Evolutionary conservation across 1,140 invertebrate genomes (phyloP).

Genomic region (Artemia franciscana): DNA sequence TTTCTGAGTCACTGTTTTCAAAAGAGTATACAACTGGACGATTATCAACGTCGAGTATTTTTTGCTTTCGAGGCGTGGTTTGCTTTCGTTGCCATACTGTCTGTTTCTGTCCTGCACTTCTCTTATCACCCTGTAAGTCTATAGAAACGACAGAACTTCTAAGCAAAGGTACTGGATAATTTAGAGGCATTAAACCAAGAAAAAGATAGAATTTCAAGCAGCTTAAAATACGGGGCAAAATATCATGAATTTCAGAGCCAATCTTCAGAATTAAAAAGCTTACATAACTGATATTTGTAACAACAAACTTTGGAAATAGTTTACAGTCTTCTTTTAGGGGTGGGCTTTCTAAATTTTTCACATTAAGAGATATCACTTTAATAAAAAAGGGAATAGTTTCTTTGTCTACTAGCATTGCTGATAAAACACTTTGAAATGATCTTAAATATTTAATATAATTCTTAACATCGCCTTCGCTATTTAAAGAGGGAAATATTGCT

Average conservation of each 20-base stretch:
- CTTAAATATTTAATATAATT: too few relatives aligned
- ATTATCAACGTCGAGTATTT: background rate
- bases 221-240: background rate
- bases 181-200: background rate
- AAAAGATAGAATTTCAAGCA: background rate
- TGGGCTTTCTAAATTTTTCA: background rate
- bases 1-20: background rate
- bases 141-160: background rate
- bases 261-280: background rate
- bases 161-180: background rate
- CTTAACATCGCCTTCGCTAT: too few relatives aligned
- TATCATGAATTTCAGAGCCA: background rate
- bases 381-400: too few relatives aligned
- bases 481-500: too few relatives aligned
- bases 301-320: background rate
- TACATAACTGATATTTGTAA: background rate
- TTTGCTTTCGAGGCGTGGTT: background rate
- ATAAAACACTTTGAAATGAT: too few relatives aligned
- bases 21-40: too few relatives aligned
- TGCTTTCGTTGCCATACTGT: background rate
- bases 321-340: background rate
- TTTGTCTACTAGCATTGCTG: too few relatives aligned
- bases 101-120: background rate
- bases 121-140: background rate
- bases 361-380: too few relatives aligned